A percentile compares a stretch with the other conserved stretches of the same genome.
Evolutionary conservation across 2,888 invertebrate genomes (phyloP).

Genomic region (Brachyptera putata): DNA sequence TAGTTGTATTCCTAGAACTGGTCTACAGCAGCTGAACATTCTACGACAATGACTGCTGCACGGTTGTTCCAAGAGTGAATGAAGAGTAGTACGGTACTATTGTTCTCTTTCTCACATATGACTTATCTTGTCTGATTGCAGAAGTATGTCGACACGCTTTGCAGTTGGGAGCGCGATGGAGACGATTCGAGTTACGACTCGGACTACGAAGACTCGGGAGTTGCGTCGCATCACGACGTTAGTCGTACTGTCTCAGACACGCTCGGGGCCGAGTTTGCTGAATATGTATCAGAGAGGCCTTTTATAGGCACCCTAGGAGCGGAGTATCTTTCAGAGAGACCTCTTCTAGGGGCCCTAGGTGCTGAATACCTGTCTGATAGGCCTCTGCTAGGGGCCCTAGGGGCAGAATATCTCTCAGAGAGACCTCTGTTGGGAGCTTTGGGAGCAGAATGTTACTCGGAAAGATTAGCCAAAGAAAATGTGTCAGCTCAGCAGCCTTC

Average conservation of each 20-base stretch:
- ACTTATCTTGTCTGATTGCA: conserved; percentile 49
- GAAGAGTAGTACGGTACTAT: too few relatives aligned
- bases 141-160: conserved; percentile 71
- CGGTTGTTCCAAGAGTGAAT: too few relatives aligned
- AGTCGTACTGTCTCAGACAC: conserved; percentile 81
- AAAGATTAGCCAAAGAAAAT: too few relatives aligned
- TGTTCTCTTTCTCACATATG: too few relatives aligned
- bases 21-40: too few relatives aligned
- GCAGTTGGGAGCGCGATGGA: conserved; percentile 49
- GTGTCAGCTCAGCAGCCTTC: too few relatives aligned
- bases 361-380: too few relatives aligned
- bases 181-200: conserved; percentile 87
- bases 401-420: neutral
- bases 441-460: too few relatives aligned
- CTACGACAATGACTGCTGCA: too few relatives aligned
- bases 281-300: conserved; percentile 62
- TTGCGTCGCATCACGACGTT: conserved; percentile 64
- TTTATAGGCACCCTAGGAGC: too few relatives aligned
- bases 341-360: neutral
- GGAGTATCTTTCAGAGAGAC: neutral
- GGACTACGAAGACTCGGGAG: conserved; percentile 57
- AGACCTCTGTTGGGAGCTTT: too few relatives aligned
- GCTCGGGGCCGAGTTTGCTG: conserved; percentile 78
- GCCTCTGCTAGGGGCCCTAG: neutral
- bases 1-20: too few relatives aligned